Base-by-base conservation (phyloP, 2,797 vertebrate species). In the Poecile montanus region DNA sequence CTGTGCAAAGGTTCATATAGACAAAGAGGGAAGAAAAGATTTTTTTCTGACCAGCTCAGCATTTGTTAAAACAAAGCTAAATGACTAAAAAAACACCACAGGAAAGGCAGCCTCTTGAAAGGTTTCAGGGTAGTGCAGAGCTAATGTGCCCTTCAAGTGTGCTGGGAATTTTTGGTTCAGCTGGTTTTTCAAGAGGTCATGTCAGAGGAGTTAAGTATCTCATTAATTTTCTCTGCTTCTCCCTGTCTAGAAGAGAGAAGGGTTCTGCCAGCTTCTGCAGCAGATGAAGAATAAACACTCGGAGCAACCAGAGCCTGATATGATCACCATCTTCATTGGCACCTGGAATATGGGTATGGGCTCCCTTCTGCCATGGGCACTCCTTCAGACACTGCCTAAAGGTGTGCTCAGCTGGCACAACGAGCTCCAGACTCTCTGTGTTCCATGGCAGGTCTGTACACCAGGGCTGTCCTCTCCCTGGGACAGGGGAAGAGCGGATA, bases 201-300 rank as follows among this genome's bases (percentile, higher is more conserved):
- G 34, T n/a, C 61, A 36, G 54, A 66, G 14, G 48, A 89, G 36
- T 77, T 91, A 94, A 82, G 47, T 50, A 80, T 73, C 77, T 89
- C 16, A 6, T 62, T 85, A 90, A 97, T 78, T 91, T 75, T 82
- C 73, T 95, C 73, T 94, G 67, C 85, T 71, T 58, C 85, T 96
- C 82, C 26, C 8, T 93, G 47, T 94, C 38, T 94, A 99, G 99
- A 99, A 99, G 96, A 98, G 99, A 96, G 99, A 99, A 93, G 99
- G 99, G 2, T 99, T 99, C 96, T 99, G 99, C 95, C 99, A 99
- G 83, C 98, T 99, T 63, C 98, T 99, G 78, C 99, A 99, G 95
- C 99, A 99, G 96, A 99, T 99, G 99, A 99, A 99, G 97, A 99
- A 99, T 96, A 99, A 99, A 87, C 99, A 99, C 95, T 99, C 99